Evolutionary conservation across 2,888 invertebrate species (phyloP), one percentile per base, ranked within the genome.

Genomic region (Oscheius sp.): DNA sequence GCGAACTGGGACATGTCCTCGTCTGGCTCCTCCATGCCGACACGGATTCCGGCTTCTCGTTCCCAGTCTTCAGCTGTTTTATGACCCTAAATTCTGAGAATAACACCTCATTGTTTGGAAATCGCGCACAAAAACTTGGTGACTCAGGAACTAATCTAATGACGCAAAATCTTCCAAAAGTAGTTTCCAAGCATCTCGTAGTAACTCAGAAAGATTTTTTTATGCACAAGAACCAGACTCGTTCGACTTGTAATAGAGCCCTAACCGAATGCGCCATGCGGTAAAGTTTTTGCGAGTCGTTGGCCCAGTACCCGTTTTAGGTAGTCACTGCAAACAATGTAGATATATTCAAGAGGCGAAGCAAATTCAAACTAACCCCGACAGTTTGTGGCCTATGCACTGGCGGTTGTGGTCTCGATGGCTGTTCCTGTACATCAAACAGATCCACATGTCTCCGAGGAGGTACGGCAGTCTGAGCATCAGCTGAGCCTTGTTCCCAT

Each of bases 1-100:
- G 75, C 80, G 73, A 75, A 83, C 55, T 75, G 62, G 59, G 84
- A 74, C 2, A 77, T 76, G 55, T 83, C 82, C 10, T 81, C 82
- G 47, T 76, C 76, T 33, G 77, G 74, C 50, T 57, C 68, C 13
- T 79, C 79, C 29, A 37, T 66, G 4, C 71, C 72, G 10, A 83
- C 79, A 10, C 83, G 74, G 21, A 83, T 82, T 32, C 83, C 83
- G 29, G 66, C 60, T 66, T 78, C 68, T 37, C 81, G 9, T 55
- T 83, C 83, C 50, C 73, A 72, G 32, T 55, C 70, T 47, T 79
- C 79, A 9, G 82, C 79, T 29, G 73, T 70, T 48, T 79, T 76
- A 21, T 11, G 11, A 37, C 58, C 47, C 50, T 75, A 13, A 51
- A 62, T n/a, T 21, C 21, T 21, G 21, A 21, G 21, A 32, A 37